phyloP scores from a whole-genome alignment of 2,113 vertebrate species.

The Craseonycteris thonglongyai region DNA sequence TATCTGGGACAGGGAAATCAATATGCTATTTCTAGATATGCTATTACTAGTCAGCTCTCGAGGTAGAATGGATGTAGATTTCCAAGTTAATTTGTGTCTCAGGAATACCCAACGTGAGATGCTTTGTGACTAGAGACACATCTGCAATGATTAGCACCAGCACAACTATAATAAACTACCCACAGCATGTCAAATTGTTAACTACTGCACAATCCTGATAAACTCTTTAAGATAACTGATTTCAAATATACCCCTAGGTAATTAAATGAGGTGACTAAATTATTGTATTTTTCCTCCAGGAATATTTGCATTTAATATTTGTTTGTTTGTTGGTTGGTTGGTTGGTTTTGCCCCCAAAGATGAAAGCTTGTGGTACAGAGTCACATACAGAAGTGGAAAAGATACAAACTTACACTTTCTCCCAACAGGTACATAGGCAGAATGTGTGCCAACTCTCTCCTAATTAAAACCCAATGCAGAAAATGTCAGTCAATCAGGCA shows the following conservation, averaged over 20 bases:
- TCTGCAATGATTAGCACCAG: not conserved
- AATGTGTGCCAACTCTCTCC: not conserved
- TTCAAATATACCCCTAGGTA: slow-evolving; percentile 6
- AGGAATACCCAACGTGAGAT: not conserved
- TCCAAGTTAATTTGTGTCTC: slow-evolving; percentile 15
- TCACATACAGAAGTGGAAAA: not conserved
- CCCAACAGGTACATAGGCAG: not conserved
- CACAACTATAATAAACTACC: not conserved
- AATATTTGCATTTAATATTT: not conserved
- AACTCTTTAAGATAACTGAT: slow-evolving; percentile 25
- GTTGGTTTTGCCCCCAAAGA: not conserved
- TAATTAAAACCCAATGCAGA: not conserved
- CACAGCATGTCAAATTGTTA: not conserved
- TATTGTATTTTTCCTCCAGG: not conserved
- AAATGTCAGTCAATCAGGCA: not conserved
- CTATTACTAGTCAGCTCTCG: not conserved
- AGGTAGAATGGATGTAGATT: not conserved
- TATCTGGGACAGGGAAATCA: not conserved
- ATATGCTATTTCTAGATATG: not conserved
- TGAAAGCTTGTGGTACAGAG: not conserved
- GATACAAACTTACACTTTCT: not conserved
- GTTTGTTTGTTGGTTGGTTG: not conserved
- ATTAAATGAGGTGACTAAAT: slow-evolving; percentile 23
- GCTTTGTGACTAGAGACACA: not conserved
- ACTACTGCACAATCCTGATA: not conserved